These are phyloP conservation scores for Apostichopus californicus DNA, from an alignment of 35 echinoderm and acorn worm species.

Conservation along the genomic window DNA sequence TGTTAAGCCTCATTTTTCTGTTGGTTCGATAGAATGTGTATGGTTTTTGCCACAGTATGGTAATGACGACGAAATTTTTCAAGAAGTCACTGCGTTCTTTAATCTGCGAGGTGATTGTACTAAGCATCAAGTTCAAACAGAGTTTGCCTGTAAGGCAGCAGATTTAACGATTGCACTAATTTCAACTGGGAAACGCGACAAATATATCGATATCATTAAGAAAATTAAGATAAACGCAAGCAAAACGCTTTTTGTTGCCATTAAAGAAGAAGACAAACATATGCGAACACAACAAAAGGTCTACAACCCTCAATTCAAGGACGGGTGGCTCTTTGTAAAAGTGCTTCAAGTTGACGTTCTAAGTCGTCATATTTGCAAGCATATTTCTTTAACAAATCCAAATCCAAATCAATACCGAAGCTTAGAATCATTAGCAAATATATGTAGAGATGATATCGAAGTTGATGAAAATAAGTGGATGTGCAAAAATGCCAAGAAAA, in stretches of 20 bases:
- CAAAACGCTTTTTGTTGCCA: background rate
- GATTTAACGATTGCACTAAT: slow-evolving; percentile 23
- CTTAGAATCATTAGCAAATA: background rate
- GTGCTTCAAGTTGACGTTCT: slow-evolving; percentile 36
- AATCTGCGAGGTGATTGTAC: slow-evolving; percentile 48
- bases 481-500: background rate
- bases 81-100: slow-evolving; percentile 10
- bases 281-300: background rate
- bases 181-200: slow-evolving; percentile 11
- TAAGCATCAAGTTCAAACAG: slow-evolving; percentile 20
- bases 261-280: slow-evolving; percentile 10
- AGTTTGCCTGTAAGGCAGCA: slow-evolving; percentile 23
- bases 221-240: background rate
- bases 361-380: slow-evolving; percentile 2
- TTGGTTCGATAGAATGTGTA: slow-evolving; percentile 32
- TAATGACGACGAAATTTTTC: slow-evolving; percentile 45
- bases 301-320: background rate
- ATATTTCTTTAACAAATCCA: background rate
- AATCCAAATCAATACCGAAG: background rate
- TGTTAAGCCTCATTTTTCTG: slow-evolving; percentile 21
- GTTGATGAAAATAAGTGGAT: slow-evolving; percentile 20
- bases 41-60: slow-evolving; percentile 37
- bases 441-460: background rate
- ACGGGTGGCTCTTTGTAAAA: slow-evolving; percentile 38
- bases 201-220: background rate